phyloP scores from a whole-genome alignment of 2,888 invertebrate species.

The Ophraella communa region DNA sequence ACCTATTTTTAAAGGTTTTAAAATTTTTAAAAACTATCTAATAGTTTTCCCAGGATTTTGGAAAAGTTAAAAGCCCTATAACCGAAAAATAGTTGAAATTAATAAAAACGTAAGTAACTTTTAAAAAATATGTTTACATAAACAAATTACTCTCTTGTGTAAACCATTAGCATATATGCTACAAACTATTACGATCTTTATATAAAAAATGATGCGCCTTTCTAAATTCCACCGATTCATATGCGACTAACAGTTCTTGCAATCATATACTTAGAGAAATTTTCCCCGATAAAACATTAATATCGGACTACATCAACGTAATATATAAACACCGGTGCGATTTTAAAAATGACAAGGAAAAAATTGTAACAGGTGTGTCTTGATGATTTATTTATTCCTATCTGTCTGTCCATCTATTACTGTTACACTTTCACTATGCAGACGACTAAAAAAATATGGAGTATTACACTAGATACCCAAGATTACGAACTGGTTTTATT shows the following conservation, averaged over 20 bases:
- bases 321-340: not conserved
- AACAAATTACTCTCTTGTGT: no score
- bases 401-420: slow-evolving; percentile 1
- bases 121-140: no score
- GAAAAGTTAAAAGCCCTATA: no score
- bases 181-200: not conserved
- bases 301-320: not conserved
- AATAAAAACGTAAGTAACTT: no score
- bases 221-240: not conserved
- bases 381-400: slow-evolving; percentile 30
- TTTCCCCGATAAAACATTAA: not conserved
- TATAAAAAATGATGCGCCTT: not conserved
- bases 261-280: not conserved
- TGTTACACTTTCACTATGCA: slow-evolving; percentile 31
- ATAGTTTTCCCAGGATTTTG: no score
- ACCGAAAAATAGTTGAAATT: no score
- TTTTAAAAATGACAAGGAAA: slow-evolving; percentile 9
- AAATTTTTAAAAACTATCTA: no score
- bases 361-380: slow-evolving; percentile 27
- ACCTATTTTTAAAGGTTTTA: no score
- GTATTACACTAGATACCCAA: not conserved
- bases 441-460: slow-evolving; percentile 24
- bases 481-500: slow-evolving; percentile 19
- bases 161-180: no score
- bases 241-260: not conserved